Percentiles rank a stretch among this genome's conserved stretches.
phyloP scores from a whole-genome alignment of 2,888 invertebrate genomes.

The Reticulitermes lucifugus region DNA sequence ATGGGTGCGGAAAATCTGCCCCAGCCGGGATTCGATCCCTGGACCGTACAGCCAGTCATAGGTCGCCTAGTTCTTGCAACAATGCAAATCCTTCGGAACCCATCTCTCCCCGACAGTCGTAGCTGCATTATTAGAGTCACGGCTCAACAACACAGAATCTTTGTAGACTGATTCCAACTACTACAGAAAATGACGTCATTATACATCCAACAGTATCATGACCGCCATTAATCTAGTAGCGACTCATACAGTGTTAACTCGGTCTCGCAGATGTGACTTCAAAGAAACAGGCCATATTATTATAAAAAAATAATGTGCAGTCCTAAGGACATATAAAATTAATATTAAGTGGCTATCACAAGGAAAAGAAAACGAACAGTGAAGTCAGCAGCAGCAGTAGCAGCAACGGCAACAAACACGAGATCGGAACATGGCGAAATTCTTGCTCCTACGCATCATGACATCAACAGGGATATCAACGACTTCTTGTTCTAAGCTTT shows the following conservation, averaged over 20 bases:
- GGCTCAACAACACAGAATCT: background rate
- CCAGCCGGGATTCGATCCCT: too few relatives aligned
- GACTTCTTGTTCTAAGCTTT: too few relatives aligned
- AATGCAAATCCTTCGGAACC: too few relatives aligned
- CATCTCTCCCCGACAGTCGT: too few relatives aligned
- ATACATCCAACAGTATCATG: background rate
- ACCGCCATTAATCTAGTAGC: background rate
- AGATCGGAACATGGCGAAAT: too few relatives aligned
- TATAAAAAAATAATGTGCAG: background rate
- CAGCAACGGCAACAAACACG: too few relatives aligned
- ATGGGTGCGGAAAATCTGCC: too few relatives aligned
- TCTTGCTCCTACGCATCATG: too few relatives aligned
- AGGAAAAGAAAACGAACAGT: conserved; percentile 21
- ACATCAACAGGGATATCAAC: too few relatives aligned
- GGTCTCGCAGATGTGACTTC: conserved; percentile 1
- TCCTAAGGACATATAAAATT: conserved; percentile 14
- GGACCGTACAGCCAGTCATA: too few relatives aligned
- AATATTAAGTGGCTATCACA: conserved; percentile 35
- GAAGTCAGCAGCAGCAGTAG: conserved; percentile 9
- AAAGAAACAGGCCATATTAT: background rate
- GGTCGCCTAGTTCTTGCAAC: too few relatives aligned
- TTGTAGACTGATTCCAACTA: conserved; percentile 6
- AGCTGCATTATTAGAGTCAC: background rate
- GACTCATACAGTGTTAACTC: background rate
- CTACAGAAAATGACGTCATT: conserved; percentile 24